Evolutionary conservation across 2,888 invertebrate genomes (phyloP), one percentile per base, ranked within the genome.

Genomic region (Dilophus febrilis): DNA sequence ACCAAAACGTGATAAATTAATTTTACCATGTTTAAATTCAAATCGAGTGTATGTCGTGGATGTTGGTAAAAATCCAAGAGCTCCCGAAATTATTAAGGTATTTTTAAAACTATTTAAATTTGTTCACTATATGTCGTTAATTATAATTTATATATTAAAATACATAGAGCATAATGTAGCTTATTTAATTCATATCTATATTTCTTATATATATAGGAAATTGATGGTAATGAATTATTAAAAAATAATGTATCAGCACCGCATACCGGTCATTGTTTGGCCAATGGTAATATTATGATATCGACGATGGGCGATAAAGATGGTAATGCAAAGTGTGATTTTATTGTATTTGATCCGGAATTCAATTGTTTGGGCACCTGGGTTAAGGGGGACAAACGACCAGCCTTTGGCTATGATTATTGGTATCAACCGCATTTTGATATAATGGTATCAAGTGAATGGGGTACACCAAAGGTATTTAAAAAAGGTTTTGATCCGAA

Each of bases 341-440:
- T 91, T 54, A 65, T 94, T 39, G 67, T 91, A 45, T 69, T 97
- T 48, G 90, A 95, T 63, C 74, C 81, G 14, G 54, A 62, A 41
- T 40, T 35, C 14, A 35, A 40, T n/a, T 57, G 54, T 19, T 4
- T 58, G 12, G 81, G 78, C 10, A 72, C 78, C 0, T 88, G 87
- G 87, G 77, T 79, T 1, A 71, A 70, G 44, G 79, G 81, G 1
- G 55, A 64, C 0, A 65, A 71, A 47, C 56, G 58, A n/a, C 78
- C 84, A 0, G 63, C 70, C 39, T 87, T 83, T 49, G 88, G 88
- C 5, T 97, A 97, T 58, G 95, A 97, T 59, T 97, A 86, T 58
- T 95, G 95, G 95, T 95, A 95, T 58, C 94, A 97, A 56, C 95
- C 95, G 0, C 74, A 84, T 51, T 81, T 82, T 51, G 86, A 97